These are phyloP conservation scores for Smithornis capensis DNA, from an alignment of 2,113 vertebrate species.

Conservation along the genomic window DNA sequence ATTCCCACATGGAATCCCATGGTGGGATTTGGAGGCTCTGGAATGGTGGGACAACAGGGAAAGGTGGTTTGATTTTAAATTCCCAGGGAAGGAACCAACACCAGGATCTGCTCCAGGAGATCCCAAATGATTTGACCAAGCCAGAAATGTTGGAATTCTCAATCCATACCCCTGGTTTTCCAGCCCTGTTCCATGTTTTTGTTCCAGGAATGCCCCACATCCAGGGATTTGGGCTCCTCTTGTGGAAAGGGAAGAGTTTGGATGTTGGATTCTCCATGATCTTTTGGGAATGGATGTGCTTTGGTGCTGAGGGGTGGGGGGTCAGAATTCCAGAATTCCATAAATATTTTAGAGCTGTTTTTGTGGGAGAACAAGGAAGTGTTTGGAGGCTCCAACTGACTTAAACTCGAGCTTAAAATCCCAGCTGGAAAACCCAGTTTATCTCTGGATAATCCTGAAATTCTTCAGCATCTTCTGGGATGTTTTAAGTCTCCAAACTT, in stretches of 20 bases:
- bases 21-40: accelerated
- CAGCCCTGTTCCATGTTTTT: background rate
- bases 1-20: background rate
- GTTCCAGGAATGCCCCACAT: accelerated
- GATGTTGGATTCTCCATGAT: background rate
- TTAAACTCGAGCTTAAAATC: background rate
- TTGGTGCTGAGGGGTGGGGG: background rate
- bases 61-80: background rate
- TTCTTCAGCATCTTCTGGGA: background rate
- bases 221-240: background rate
- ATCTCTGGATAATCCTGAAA: background rate
- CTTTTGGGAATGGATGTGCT: background rate
- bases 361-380: background rate
- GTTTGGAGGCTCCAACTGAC: background rate
- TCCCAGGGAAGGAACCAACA: accelerated
- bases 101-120: background rate
- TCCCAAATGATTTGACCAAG: background rate
- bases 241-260: background rate
- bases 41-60: too few relatives aligned
- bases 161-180: background rate
- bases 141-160: background rate
- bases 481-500: background rate
- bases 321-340: background rate
- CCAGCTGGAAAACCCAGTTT: background rate
- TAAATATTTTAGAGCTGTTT: background rate